Evolutionary conservation across 2,797 vertebrate genomes (phyloP), one percentile per base, ranked within the genome.

Genomic region (Oophaga sylvatica): DNA sequence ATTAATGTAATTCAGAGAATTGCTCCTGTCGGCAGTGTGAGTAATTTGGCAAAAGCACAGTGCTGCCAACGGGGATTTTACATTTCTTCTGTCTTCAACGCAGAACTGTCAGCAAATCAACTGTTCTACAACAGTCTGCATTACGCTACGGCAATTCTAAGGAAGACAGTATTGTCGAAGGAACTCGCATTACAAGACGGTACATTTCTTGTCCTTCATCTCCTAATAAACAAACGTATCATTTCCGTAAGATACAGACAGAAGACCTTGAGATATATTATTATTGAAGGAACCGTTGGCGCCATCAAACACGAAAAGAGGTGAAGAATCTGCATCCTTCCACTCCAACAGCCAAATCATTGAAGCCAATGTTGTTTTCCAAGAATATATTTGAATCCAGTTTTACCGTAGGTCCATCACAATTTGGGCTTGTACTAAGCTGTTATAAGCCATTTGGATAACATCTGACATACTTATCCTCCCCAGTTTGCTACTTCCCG

Each of bases 241-340:
- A 75, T 84, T 84, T 84, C 83, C 70, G 48, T 75, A 19, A n/a
- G 35, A n/a, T 73, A 71, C 75, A 80, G 56, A 84, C 78, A 75
- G 68, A 65, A 85, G 59, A 85, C 79, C 83, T 73, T 88, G 53
- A 41, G 70, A 80, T 75, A 75, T 60, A 80, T 81, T 48, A 84
- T 71, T 80, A 60, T 53, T 75, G 77, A 68, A 85, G 83, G 83
- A 88, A 85, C 68, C 35, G 20, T 84, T 75, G 87, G 75, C 83
- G 68, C 87, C 83, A 75, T 83, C 67, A 75, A 67, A 53, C 68
- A 81, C 4, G 45, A 78, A 60, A 26, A 41, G 79, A 81, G 84
- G 48, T 85, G 31, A 85, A 81, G 78, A 82, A 77, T 73, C 87
- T 75, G 71, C 62, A 85, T 89, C 87, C 87, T 89, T 89, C 79